Evolutionary conservation across 2,113 vertebrate genomes (phyloP).

Genomic region (Calyptommatus sinebrachiatus): DNA sequence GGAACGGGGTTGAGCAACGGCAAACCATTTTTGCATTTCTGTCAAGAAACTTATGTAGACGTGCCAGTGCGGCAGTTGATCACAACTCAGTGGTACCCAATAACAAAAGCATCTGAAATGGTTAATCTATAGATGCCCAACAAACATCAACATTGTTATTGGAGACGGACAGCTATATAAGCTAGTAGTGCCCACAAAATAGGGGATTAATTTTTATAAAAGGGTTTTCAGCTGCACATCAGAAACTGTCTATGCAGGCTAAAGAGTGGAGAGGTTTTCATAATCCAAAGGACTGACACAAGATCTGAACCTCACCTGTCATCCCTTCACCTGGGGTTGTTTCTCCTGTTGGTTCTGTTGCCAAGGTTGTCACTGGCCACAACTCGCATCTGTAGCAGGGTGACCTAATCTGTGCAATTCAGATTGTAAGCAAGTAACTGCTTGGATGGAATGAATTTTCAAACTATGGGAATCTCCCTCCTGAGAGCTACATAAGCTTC

Average conservation of each 20-base stretch:
- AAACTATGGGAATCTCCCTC: constrained; percentile 52
- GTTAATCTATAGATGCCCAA: too few relatives aligned
- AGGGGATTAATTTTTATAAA: neutral
- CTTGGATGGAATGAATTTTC: constrained; percentile 39
- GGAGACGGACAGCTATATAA: neutral
- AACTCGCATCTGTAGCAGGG: constrained; percentile 1
- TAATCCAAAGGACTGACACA: neutral
- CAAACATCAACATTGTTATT: neutral
- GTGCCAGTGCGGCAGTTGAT: too few relatives aligned
- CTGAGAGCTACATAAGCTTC: constrained; percentile 54
- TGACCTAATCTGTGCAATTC: constrained; percentile 36
- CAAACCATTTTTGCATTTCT: too few relatives aligned
- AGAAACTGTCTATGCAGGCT: neutral
- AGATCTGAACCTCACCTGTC: too few relatives aligned
- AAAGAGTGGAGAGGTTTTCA: neutral
- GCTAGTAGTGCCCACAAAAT: neutral
- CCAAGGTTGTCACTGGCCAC: neutral
- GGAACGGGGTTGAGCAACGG: too few relatives aligned
- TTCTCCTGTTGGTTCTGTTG: too few relatives aligned
- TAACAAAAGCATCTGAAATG: too few relatives aligned
- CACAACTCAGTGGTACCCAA: too few relatives aligned
- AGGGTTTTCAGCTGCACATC: neutral
- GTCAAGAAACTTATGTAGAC: too few relatives aligned
- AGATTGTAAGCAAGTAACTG: constrained; percentile 48
- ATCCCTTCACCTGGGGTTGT: too few relatives aligned